Conservation (phyloP, 2,113 vertebrate genomes). For the Baryphthengus martii region DNA sequence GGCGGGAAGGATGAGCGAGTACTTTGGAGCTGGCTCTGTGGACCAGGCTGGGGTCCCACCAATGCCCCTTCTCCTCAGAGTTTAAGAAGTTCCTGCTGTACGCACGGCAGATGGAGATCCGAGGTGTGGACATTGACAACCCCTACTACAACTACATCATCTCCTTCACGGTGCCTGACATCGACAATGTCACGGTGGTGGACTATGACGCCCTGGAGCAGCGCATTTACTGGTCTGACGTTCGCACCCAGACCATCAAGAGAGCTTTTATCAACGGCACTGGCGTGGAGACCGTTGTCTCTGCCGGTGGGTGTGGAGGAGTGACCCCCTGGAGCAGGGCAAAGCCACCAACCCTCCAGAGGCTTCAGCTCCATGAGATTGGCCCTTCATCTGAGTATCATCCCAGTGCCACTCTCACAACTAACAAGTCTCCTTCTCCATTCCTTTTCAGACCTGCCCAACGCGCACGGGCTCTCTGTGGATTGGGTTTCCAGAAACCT, state of each 20-base stretch:
- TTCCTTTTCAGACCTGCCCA: slow-evolving; percentile 85
- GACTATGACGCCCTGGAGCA: slow-evolving; percentile 92
- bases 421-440: rapidly evolving
- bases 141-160: slow-evolving; percentile 99
- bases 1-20: rapidly evolving
- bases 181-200: slow-evolving; percentile 94
- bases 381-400: background rate
- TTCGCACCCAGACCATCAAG: slow-evolving; percentile 96
- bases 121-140: slow-evolving; percentile 93
- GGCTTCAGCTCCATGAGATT: background rate
- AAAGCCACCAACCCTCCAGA: background rate
- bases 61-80: slow-evolving; percentile 67
- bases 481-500: slow-evolving; percentile 98
- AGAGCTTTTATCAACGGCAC: slow-evolving; percentile 97
- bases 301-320: slow-evolving; percentile 69
- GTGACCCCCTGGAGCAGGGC: rapidly evolving
- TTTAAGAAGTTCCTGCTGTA: slow-evolving; percentile 96
- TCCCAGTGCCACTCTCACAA: rapidly evolving
- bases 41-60: background rate
- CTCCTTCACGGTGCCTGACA: slow-evolving; percentile 97
- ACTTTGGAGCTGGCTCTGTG: rapidly evolving
- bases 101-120: slow-evolving; percentile 95
- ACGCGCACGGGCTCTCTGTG: slow-evolving; percentile 91
- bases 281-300: slow-evolving; percentile 90
- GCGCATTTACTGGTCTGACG: slow-evolving; percentile 97